Base-by-base conservation (phyloP, 1,140 invertebrate species). In the Leguminivora glycinivorella region DNA sequence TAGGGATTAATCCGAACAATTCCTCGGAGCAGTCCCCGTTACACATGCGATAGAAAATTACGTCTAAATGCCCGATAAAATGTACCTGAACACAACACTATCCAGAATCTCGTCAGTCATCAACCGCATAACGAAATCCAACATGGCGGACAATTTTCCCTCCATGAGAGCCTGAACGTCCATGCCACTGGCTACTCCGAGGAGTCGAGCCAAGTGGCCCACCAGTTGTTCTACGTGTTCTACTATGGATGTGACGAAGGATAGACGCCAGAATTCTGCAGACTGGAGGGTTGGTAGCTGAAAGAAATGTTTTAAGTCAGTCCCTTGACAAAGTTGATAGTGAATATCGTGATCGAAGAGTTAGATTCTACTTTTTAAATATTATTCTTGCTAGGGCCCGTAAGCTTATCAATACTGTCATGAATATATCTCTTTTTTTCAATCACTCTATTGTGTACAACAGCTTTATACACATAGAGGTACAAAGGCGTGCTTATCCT, bases 221-320 rank as follows among this genome's bases (percentile, higher is more conserved):
- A 90, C 26, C 5, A 90, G n/a, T 0, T 73, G 43, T 67, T 89
- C 84, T 0, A 83, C 58, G n/a, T 79, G 80, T 5, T 74, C 17
- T 0, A 91, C 34, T 25, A 89, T 82, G 0, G 77, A 74, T 0
- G 84, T 80, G 31, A 91, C 75, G 79, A 89, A 91, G n/a, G 70
- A 68, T 71, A 91, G 87, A 1, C 77, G 75, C 90, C 89, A 92
- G 75, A 89, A 92, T 69, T 85, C 79, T 56, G 86, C 72, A 0
- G 17, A 29, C 75, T 90, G 85, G 0, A 88, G 73, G 67, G 75
- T 73, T 66, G 78, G 77, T 14, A 91, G 68, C 88, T 91, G 70
- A 10, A 71, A 77, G 58, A 40, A 9, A 56, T 0, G 22, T 52
- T 19, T 19, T 56, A 69, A 56, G 5, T 52, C 19, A n/a, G 5